phyloP scores from a whole-genome alignment of 2,888 invertebrate genomes.

The Eristalis tenax region DNA sequence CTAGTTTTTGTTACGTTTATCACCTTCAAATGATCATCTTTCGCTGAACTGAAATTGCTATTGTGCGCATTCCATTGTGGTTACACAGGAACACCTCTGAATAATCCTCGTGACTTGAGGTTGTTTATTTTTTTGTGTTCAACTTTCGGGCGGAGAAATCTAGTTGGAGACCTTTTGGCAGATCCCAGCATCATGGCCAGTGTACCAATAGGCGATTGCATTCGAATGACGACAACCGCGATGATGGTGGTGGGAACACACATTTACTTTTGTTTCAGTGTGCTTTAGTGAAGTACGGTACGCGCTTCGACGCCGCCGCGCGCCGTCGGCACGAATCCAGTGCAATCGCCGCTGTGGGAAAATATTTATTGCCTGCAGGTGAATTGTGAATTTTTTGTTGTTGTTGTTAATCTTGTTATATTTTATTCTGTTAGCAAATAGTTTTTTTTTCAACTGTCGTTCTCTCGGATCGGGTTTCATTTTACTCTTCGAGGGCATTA shows the following conservation, averaged over 20 bases:
- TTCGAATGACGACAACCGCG: slow-evolving; percentile 30
- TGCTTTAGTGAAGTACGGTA: slow-evolving; percentile 16
- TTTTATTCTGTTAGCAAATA: slow-evolving; percentile 25
- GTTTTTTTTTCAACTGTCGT: slow-evolving; percentile 18
- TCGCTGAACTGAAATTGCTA: slow-evolving; percentile 13
- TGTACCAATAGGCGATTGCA: slow-evolving; percentile 27
- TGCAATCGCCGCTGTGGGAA: slow-evolving; percentile 55
- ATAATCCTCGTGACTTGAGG: slow-evolving; percentile 62
- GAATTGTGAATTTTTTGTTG: slow-evolving; percentile 37
- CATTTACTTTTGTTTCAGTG: slow-evolving; percentile 62
- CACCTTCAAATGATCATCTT: slow-evolving; percentile 34
- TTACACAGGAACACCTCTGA: slow-evolving; percentile 58
- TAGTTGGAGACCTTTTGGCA: slow-evolving; percentile 46
- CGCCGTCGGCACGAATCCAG: slow-evolving; percentile 37
- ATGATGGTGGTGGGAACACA: slow-evolving; percentile 46
- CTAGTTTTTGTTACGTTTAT: slow-evolving; percentile 34
- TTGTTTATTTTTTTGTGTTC: slow-evolving; percentile 32
- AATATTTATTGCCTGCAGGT: slow-evolving; percentile 52
- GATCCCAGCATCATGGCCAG: slow-evolving; percentile 24
- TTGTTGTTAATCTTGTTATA: not conserved
- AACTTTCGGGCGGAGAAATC: slow-evolving; percentile 50
- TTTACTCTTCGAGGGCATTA: slow-evolving; percentile 6
- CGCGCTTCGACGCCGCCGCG: slow-evolving; percentile 38
- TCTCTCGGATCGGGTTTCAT: slow-evolving; percentile 19
- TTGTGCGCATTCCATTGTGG: slow-evolving; percentile 52